A percentile compares a stretch with the other conserved stretches of the same genome.
phyloP scores from a whole-genome alignment of 2,113 vertebrate species.

The Vicugna pacos region DNA sequence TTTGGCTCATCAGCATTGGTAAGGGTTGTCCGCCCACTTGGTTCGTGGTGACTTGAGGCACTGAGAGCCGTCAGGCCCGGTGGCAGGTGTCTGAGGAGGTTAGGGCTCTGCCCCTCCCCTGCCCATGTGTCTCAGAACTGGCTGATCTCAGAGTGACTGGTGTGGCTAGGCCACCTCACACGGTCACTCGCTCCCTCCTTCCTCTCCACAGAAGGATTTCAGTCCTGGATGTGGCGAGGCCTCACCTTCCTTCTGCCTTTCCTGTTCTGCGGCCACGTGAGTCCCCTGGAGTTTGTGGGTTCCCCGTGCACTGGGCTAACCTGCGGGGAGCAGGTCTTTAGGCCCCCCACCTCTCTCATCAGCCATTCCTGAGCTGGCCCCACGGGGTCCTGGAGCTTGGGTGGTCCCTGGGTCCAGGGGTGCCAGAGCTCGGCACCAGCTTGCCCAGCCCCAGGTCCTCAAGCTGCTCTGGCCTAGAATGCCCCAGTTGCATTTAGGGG shows the following conservation, averaged over 20 bases:
- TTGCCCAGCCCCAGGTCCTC: no score
- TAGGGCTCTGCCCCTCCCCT: neutral
- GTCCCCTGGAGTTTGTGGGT: conserved; percentile 77
- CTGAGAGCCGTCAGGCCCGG: neutral
- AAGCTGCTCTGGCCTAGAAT: neutral
- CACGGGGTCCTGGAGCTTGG: neutral
- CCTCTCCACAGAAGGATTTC: conserved; percentile 94
- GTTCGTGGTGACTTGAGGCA: neutral
- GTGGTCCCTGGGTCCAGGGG: neutral
- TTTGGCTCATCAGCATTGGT: fast-evolving
- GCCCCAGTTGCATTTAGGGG: neutral
- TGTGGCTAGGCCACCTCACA: neutral
- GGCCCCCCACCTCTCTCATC: neutral
- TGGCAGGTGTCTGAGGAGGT: neutral
- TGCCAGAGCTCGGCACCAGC: neutral
- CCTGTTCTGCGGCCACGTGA: conserved; percentile 98
- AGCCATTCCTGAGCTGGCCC: neutral
- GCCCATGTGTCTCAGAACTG: fast-evolving
- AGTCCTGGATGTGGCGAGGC: conserved; percentile 99
- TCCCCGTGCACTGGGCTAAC: neutral
- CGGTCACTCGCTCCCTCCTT: neutral
- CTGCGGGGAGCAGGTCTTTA: neutral
- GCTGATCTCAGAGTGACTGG: neutral
- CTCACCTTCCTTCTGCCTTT: conserved; percentile 97
- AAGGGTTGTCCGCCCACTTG: neutral